A percentile compares a stretch with the other conserved stretches of the same genome.
These are phyloP conservation scores for Chironomus riparius DNA, from an alignment of 2,888 invertebrate genomes.

Conservation along the genomic window DNA sequence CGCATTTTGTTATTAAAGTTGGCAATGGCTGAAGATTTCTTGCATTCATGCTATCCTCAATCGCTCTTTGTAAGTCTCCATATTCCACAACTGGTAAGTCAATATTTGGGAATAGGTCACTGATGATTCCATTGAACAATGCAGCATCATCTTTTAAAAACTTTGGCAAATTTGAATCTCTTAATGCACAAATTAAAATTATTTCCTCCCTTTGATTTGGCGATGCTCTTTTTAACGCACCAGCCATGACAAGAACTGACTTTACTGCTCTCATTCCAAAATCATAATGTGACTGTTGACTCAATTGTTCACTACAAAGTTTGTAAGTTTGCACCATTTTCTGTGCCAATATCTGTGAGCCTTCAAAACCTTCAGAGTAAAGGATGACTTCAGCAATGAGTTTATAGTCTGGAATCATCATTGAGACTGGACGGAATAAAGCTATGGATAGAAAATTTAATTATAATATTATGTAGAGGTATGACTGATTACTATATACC, in stretches of 20 bases:
- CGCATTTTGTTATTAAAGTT: constrained; percentile 62
- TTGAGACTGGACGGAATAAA: constrained; percentile 74
- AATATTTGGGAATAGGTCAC: constrained; percentile 83
- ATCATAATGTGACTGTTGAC: constrained; percentile 87
- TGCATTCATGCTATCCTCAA: constrained; percentile 46
- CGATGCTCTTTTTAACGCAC: constrained; percentile 72
- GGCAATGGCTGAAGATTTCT: constrained; percentile 57
- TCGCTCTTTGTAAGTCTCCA: constrained; percentile 60
- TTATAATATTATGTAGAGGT: too few species aligned
- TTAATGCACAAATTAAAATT: constrained; percentile 71
- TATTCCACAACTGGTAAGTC: constrained; percentile 71
- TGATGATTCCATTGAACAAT: constrained; percentile 76
- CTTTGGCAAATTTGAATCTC: constrained; percentile 86
- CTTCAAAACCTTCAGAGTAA: constrained; percentile 89
- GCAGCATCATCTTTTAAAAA: constrained; percentile 77
- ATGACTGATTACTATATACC: too few species aligned
- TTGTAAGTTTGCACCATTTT: constrained; percentile 94
- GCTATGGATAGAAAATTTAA: constrained; percentile 39
- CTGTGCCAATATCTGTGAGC: constrained; percentile 74
- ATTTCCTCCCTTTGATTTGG: constrained; percentile 78
- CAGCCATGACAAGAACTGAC: constrained; percentile 88
- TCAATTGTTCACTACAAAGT: constrained; percentile 80
- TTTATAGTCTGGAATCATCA: constrained; percentile 90
- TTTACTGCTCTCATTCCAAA: constrained; percentile 92
- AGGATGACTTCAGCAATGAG: constrained; percentile 84